phyloP scores from a whole-genome alignment of 2,797 vertebrate genomes.

The Neosalanx taihuensis region DNA sequence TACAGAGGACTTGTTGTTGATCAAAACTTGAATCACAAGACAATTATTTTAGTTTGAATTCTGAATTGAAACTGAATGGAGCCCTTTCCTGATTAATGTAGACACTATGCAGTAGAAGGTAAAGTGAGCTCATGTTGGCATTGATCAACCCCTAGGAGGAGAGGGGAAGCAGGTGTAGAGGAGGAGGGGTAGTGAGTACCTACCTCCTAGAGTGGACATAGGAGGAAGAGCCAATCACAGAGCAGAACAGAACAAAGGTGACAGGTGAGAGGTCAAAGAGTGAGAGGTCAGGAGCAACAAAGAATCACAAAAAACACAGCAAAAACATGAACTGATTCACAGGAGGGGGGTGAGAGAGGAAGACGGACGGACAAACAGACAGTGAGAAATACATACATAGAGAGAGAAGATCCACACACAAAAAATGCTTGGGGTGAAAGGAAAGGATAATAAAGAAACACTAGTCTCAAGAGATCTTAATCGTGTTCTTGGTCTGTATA shows the following conservation, averaged over 20 bases:
- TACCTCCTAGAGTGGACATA: constrained; percentile 90
- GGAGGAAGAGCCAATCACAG: constrained; percentile 88
- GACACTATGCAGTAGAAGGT: neutral
- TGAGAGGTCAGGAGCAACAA: constrained; percentile 58
- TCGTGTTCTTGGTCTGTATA: neutral
- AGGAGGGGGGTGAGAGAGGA: neutral
- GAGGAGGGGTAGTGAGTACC: constrained; percentile 71
- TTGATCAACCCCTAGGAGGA: constrained; percentile 18
- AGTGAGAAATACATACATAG: neutral
- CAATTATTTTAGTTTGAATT: too few relatives aligned
- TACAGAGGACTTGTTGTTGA: too few relatives aligned
- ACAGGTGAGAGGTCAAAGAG: constrained; percentile 66
- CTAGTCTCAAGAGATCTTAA: constrained; percentile 23
- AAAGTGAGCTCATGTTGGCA: constrained; percentile 5
- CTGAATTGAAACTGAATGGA: too few relatives aligned
- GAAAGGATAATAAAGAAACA: constrained; percentile 47
- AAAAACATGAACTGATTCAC: constrained; percentile 31
- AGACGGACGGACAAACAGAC: neutral
- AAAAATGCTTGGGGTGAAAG: constrained; percentile 60
- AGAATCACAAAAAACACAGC: constrained; percentile 69
- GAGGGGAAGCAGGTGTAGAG: neutral
- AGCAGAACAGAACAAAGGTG: constrained; percentile 81
- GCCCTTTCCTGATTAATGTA: constrained; percentile 37
- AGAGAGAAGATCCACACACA: constrained; percentile 55
- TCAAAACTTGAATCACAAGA: too few relatives aligned